Percentiles rank a stretch among this genome's conserved stretches.
Conservation (phyloP, 2,888 invertebrate species). For the Orchesella flavescens region DNA sequence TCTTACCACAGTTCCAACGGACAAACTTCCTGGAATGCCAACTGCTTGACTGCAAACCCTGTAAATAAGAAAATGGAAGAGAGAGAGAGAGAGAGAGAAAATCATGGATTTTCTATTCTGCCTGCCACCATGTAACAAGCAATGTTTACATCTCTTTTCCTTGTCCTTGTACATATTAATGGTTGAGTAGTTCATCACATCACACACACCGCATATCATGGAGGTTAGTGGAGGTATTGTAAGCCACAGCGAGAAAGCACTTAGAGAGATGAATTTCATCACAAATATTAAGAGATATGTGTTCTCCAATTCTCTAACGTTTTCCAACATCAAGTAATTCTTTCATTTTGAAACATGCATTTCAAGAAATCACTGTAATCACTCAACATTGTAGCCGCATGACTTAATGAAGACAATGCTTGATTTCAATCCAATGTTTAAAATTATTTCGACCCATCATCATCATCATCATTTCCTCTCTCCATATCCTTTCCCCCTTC, state of each 20-base stretch:
- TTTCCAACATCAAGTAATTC: no score
- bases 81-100: constrained; percentile 11
- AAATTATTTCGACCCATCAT: no score
- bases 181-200: no score
- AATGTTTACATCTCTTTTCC: constrained; percentile 23
- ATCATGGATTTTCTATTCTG: constrained; percentile 22
- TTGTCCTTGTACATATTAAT: background rate
- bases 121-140: constrained; percentile 18
- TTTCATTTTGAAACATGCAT: no score
- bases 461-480: no score
- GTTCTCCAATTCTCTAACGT: background rate
- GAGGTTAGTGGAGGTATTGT: no score
- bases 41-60: background rate
- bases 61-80: constrained; percentile 8
- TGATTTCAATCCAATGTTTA: no score
- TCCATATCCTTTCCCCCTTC: no score
- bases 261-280: constrained; percentile 25
- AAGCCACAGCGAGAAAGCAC: background rate
- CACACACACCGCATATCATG: no score
- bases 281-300: background rate
- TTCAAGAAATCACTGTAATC: no score
- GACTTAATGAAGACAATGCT: no score
- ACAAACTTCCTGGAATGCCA: constrained; percentile 4
- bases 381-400: no score
- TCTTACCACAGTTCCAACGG: constrained; percentile 5